These are phyloP conservation scores for Apteryx mantelli DNA, from an alignment of 2,113 vertebrate genomes.

Conservation along the genomic window DNA sequence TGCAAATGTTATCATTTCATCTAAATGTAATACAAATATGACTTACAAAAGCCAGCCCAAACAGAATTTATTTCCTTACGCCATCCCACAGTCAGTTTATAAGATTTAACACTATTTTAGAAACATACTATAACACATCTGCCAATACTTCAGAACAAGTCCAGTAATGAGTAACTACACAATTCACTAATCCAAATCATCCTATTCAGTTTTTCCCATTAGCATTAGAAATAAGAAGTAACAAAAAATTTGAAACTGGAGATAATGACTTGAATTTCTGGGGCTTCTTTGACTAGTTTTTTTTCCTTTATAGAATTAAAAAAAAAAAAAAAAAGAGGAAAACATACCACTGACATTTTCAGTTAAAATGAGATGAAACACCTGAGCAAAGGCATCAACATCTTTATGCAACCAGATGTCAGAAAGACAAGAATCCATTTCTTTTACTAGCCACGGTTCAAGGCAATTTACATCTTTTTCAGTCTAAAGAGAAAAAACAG, in stretches of 20 bases:
- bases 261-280: not conserved
- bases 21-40: not conserved
- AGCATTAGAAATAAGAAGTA: not conserved
- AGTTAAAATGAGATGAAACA: constrained; percentile 92
- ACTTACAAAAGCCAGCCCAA: not conserved
- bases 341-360: constrained; percentile 90
- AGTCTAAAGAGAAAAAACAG: constrained; percentile 69
- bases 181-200: not conserved
- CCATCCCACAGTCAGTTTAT: not conserved
- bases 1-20: not conserved
- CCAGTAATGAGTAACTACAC: not conserved
- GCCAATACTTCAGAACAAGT: not conserved
- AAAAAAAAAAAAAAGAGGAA: not conserved
- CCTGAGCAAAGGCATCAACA: constrained; percentile 85
- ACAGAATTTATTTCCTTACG: not conserved
- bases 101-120: not conserved
- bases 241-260: not conserved
- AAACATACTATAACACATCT: not conserved
- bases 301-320: not conserved
- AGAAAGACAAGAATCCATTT: constrained; percentile 94
- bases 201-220: not conserved
- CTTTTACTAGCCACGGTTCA: constrained; percentile 88
- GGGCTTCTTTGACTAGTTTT: not conserved
- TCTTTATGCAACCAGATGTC: constrained; percentile 89
- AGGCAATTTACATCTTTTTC: constrained; percentile 83